A percentile compares a stretch with the other conserved stretches of the same genome.
These are phyloP conservation scores for Syngnathus rostellatus DNA, from an alignment of 2,797 vertebrate genomes.

Conservation along the genomic window DNA sequence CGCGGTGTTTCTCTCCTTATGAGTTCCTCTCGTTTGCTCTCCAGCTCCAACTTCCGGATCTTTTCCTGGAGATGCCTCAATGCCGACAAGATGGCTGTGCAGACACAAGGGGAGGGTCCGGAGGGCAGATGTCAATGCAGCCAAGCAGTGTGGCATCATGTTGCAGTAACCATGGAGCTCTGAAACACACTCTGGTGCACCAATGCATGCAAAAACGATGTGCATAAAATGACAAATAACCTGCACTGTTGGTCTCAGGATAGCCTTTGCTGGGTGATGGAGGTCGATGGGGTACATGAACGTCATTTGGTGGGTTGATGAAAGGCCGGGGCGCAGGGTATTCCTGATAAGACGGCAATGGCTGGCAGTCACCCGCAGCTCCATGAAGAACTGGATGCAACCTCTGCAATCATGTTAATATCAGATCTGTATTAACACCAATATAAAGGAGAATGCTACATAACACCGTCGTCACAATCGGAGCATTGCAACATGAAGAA, in stretches of 20 bases:
- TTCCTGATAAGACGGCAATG: slow-evolving; percentile 72
- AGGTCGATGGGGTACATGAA: slow-evolving; percentile 26
- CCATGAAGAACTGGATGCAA: slow-evolving; percentile 27
- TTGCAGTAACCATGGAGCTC: slow-evolving; percentile 66
- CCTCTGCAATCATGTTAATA: slow-evolving; percentile 31
- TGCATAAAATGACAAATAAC: slow-evolving; percentile 51
- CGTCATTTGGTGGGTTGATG: slow-evolving; percentile 36
- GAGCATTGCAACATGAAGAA: not conserved
- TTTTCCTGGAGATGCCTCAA: slow-evolving; percentile 93
- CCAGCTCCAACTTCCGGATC: slow-evolving; percentile 80
- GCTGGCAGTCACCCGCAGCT: slow-evolving; percentile 59
- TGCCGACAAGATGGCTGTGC: slow-evolving; percentile 84
- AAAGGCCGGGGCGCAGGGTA: slow-evolving; percentile 80
- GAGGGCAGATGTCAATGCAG: slow-evolving; percentile 20
- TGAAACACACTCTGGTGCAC: slow-evolving; percentile 32
- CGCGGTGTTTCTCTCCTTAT: slow-evolving; percentile 64
- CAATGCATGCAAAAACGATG: not conserved
- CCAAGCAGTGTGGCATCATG: slow-evolving; percentile 41
- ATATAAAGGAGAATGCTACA: not conserved
- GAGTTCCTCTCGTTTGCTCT: slow-evolving; percentile 70
- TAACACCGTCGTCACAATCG: not conserved
- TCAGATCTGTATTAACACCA: not conserved
- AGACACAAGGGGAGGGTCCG: not conserved
- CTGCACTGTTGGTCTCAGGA: slow-evolving; percentile 87
- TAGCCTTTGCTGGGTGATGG: slow-evolving; percentile 74